Conservation (phyloP, 2,888 invertebrate species). For the Epistrophe eligans region DNA sequence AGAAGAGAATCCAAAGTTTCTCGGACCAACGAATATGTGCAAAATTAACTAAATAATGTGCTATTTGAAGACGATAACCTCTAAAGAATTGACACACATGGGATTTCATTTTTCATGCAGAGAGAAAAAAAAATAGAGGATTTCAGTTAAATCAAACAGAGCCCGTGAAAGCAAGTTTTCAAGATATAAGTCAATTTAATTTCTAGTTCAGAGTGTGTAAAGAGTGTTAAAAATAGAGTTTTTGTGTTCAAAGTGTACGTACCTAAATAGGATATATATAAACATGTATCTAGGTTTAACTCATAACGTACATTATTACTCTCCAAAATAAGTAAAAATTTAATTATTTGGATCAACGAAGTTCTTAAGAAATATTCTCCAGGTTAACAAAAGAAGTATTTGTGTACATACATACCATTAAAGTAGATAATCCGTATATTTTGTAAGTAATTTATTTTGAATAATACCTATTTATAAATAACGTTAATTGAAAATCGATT, state of each 20-base stretch:
- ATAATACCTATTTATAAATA: too few relatives aligned
- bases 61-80: neutral
- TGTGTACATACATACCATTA: neutral
- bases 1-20: neutral
- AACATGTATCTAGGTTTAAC: too few relatives aligned
- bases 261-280: neutral
- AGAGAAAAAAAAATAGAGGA: neutral
- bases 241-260: neutral
- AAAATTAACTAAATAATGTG: neutral
- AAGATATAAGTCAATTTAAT: neutral
- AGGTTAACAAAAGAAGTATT: neutral
- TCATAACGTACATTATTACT: too few relatives aligned
- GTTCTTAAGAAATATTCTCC: neutral
- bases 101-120: conserved; percentile 7
- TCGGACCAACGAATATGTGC: conserved; percentile 3
- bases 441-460: too few relatives aligned
- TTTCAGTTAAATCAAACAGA: neutral
- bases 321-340: too few relatives aligned
- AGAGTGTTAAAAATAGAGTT: neutral
- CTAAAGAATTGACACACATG: neutral
- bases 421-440: neutral
- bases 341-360: neutral
- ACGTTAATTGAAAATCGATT: too few relatives aligned
- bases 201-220: neutral
- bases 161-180: conserved; percentile 22